Evolutionary conservation across 2,797 vertebrate species (phyloP).

Genomic region (Molossus alvarezi): DNA sequence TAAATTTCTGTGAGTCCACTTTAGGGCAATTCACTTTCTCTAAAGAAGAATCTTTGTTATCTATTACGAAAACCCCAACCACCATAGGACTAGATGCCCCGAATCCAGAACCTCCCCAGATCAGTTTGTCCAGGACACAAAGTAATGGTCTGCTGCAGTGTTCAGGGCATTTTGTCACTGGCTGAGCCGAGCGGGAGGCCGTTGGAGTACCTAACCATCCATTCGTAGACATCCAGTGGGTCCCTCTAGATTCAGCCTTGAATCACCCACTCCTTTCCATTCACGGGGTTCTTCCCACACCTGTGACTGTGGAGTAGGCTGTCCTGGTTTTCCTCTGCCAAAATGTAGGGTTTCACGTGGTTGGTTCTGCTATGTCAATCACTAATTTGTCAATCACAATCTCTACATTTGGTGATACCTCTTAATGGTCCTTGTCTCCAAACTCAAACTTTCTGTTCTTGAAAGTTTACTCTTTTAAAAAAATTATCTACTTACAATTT

Average conservation of each 20-base stretch:
- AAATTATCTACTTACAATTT: background rate
- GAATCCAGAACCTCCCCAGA: background rate
- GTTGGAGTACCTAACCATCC: background rate
- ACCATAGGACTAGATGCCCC: background rate
- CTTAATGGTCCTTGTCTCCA: background rate
- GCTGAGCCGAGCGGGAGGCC: too few species aligned
- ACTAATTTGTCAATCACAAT: too few species aligned
- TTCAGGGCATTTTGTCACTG: background rate
- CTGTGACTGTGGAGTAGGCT: background rate
- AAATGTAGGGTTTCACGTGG: background rate
- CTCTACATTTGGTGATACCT: background rate
- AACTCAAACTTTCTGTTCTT: background rate
- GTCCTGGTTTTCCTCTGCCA: background rate
- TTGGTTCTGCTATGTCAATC: background rate
- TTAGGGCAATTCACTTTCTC: background rate
- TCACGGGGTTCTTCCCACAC: background rate
- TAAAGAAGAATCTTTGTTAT: background rate
- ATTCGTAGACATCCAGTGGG: accelerated
- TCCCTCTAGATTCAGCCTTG: background rate
- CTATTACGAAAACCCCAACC: background rate
- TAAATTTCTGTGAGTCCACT: background rate
- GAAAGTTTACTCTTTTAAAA: background rate
- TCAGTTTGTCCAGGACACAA: background rate
- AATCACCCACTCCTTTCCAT: background rate
- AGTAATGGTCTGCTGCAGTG: background rate